Base-by-base conservation (phyloP, 2,797 vertebrate species). In the Muscicapa comitata region DNA sequence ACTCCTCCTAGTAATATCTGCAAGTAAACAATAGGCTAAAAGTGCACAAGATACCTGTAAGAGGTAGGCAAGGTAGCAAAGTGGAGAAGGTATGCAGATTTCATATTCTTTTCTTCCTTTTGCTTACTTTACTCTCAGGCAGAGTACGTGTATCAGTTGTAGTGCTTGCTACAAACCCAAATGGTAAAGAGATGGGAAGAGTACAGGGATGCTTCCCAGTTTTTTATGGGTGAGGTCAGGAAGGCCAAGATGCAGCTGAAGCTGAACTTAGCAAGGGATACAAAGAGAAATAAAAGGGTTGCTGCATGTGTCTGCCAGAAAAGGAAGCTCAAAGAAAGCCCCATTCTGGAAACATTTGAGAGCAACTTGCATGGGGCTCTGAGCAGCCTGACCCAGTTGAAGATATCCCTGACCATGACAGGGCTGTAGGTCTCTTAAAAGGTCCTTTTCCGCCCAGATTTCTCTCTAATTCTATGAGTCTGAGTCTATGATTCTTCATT, bases 151-250 rank as follows among this genome's bases (percentile, higher is more conserved):
- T 5, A 17, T 48, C 40, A 45, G 29, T 35, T 54, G 29, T 24
- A 48, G 31, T 53, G 17, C 23, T 68, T 87, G 17, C 55, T 40
- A 47, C 28, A 90, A 80, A 61, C 26, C 23, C 9, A 20, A 53
- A 33, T 0, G 0, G 29, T 12, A 51, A 31, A 65, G n/a, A 38
- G 19, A 53, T 3, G 4, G 53, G 31, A 78, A 29, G 40, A 24
- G 17, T 21, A 37, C 0, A 1, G 26, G 23, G 6, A 42, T 8
- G 7, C 40, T 78, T 45, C 35, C 11, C 23, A 42, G 25, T 55
- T 45, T 72, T 38, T 9, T 35, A 24, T 16, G 47, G 29, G 9
- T 0, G 1, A 14, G 25, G 13, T 72, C 47, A 82, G 47, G 15
- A 72, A 67, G 59, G 28, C 18, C 17, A 20, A 66, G 42, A n/a